Evolutionary conservation across 1,140 invertebrate genomes (phyloP).

Genomic region (Sitophilus oryzae): DNA sequence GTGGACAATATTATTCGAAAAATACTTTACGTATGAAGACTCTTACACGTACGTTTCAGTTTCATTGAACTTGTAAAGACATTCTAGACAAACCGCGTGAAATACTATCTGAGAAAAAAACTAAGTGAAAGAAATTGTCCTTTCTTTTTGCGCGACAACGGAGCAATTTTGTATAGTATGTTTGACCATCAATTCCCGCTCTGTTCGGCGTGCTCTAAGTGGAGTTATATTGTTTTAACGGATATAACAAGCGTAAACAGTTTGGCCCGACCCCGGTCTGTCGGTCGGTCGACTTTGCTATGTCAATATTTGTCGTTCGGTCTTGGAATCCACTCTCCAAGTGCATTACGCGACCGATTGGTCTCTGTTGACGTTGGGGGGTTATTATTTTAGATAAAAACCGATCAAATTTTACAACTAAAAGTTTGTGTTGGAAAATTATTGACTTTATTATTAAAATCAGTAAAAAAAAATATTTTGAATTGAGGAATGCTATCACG

Average conservation of each 20-base stretch:
- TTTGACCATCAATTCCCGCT: conserved; percentile 1
- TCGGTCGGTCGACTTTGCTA: neutral
- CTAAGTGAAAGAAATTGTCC: neutral
- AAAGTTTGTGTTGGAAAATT: too few species aligned
- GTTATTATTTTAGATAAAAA: neutral
- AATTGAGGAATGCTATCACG: too few species aligned
- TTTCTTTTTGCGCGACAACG: neutral
- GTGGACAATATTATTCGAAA: too few species aligned
- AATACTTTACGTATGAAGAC: too few species aligned
- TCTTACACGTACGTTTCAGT: too few species aligned
- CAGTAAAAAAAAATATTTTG: too few species aligned
- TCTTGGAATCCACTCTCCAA: conserved; percentile 4
- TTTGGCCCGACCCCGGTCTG: too few species aligned
- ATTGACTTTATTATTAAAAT: too few species aligned
- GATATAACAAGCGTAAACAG: conserved; percentile 14
- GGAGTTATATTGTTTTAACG: conserved; percentile 9
- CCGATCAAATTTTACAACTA: too few species aligned
- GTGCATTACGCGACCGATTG: conserved; percentile 8
- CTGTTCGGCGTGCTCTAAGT: conserved; percentile 4
- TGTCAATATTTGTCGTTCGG: conserved; percentile 11
- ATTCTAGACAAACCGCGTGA: too few species aligned
- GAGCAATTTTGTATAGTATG: neutral
- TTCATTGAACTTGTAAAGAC: too few species aligned
- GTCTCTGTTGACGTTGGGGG: neutral
- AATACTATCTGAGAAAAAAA: neutral